Conservation (phyloP, 1,140 invertebrate genomes). For the Drosophila nebulosa region DNA sequence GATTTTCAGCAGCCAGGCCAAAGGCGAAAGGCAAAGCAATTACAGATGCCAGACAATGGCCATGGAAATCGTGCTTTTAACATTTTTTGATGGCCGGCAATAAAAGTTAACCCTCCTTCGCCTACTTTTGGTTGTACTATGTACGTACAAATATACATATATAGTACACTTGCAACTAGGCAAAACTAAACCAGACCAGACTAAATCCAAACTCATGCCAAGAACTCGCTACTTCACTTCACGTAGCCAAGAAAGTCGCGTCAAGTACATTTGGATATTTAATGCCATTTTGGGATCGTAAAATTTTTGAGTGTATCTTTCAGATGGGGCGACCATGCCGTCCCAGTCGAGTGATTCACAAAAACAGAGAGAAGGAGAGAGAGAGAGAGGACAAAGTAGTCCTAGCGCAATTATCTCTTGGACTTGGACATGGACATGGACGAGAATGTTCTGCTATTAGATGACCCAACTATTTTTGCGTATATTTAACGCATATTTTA, state of each 20-base stretch:
- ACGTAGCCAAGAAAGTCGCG: constrained; percentile 65
- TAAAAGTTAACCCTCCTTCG: constrained; percentile 46
- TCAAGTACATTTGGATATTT: constrained; percentile 75
- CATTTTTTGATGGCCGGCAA: constrained; percentile 70
- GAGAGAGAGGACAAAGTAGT: constrained; percentile 39
- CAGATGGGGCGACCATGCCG: constrained; percentile 4
- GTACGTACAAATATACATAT: no score
- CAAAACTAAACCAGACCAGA: constrained; percentile 29
- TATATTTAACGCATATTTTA: constrained; percentile 74
- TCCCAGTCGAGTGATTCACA: constrained; percentile 16
- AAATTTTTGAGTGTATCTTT: constrained; percentile 70
- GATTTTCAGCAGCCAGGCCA: constrained; percentile 5
- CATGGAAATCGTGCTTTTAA: constrained; percentile 63
- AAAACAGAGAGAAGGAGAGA: constrained; percentile 4
- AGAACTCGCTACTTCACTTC: constrained; percentile 38
- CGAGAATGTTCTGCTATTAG: constrained; percentile 56
- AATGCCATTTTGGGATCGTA: constrained; percentile 69
- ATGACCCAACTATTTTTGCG: constrained; percentile 71
- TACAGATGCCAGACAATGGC: constrained; percentile 59
- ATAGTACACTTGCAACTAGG: constrained; percentile 29
- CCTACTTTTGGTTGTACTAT: not conserved
- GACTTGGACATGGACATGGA: constrained; percentile 45
- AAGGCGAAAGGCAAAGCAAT: constrained; percentile 57
- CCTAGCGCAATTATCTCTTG: constrained; percentile 65
- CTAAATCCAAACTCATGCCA: constrained; percentile 9